These are phyloP conservation scores for Centroberyx gerrardi DNA, from an alignment of 2,797 vertebrate species.

Conservation along the genomic window DNA sequence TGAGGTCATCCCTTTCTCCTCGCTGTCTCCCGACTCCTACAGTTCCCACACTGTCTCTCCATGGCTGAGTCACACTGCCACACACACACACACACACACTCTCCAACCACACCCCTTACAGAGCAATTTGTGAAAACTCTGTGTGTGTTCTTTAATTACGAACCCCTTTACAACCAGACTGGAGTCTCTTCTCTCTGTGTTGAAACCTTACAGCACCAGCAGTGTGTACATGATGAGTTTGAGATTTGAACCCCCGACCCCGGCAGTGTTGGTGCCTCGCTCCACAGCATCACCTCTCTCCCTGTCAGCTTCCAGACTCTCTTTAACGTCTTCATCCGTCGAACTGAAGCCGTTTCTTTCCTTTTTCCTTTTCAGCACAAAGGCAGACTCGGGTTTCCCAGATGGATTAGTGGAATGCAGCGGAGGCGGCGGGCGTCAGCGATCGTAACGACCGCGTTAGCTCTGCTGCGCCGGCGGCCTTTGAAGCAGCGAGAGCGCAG, in stretches of 20 bases:
- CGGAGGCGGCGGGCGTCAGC: constrained; percentile 7
- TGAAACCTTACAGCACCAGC: constrained; percentile 29
- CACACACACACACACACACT: constrained; percentile 36
- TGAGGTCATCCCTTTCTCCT: constrained; percentile 48
- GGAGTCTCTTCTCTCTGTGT: constrained; percentile 28
- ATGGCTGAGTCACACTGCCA: constrained; percentile 48
- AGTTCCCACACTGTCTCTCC: constrained; percentile 43
- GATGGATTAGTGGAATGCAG: constrained; percentile 7
- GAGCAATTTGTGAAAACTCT: constrained; percentile 39
- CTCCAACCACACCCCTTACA: constrained; percentile 39
- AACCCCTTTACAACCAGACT: constrained; percentile 44
- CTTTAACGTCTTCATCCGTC: neutral
- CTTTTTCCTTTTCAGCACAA: neutral
- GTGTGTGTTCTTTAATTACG: constrained; percentile 38
- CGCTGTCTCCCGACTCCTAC: constrained; percentile 37
- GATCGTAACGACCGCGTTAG: constrained; percentile 20
- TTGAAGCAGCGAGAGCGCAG: constrained; percentile 28
- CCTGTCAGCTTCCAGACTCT: neutral
- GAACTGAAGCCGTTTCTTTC: neutral
- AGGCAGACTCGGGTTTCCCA: constrained; percentile 24
- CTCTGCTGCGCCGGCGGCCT: constrained; percentile 22
- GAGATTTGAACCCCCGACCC: constrained; percentile 17
- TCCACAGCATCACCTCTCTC: neutral
- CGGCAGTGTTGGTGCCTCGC: constrained; percentile 26
- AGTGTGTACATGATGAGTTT: constrained; percentile 29